Evolutionary conservation across 2,888 invertebrate species (phyloP), one percentile per base, ranked within the genome.

Genomic region (Nasonovia ribisnigri): DNA sequence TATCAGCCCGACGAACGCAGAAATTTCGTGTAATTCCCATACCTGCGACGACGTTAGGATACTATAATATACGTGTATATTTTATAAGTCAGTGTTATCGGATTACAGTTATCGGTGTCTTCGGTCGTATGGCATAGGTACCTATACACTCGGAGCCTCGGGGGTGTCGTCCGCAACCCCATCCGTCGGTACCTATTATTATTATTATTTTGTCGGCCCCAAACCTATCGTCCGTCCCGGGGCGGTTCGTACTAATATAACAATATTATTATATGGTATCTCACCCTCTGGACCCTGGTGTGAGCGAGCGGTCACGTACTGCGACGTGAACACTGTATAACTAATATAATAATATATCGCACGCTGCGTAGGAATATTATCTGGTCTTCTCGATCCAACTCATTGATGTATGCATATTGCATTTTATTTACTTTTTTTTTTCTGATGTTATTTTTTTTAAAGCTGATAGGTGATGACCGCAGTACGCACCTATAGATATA

Each of bases 41-140:
- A 77, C 36, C 20, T 8, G 20, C 36, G 77, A 36, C 20, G 77
- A 36, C 20, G 2, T 20, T 24, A 1, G 77, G 36, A 77, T 36
- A 4, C 67, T n/a, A 67, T 16, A 2, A 51, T 51, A 54, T 16
- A 77, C 2, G 20, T 77, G 36, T 36, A 77, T 77, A 26, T 57
- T 26, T 36, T 5, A 77, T 77, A 77, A 77, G 77, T 77, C 77
- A 0, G 8, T 77, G 77, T 36, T 77, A 93, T 89, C 54, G 84
- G 84, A 93, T 93, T 93, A 93, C 36, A 54, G 54, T 93, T 89
- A 84, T 89, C 89, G 46, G 84, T 84, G 46, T 93, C 84, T 84
- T 57, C 6, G 20, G 77, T 11, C 24, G 36, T 51, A 51, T 24
- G 51, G 8, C 20, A 16, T 51, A 51, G 51, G 51, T 13, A 46